Evolutionary conservation across 2,888 invertebrate species (phyloP).

Genomic region (Eupeodes latifasciatus): DNA sequence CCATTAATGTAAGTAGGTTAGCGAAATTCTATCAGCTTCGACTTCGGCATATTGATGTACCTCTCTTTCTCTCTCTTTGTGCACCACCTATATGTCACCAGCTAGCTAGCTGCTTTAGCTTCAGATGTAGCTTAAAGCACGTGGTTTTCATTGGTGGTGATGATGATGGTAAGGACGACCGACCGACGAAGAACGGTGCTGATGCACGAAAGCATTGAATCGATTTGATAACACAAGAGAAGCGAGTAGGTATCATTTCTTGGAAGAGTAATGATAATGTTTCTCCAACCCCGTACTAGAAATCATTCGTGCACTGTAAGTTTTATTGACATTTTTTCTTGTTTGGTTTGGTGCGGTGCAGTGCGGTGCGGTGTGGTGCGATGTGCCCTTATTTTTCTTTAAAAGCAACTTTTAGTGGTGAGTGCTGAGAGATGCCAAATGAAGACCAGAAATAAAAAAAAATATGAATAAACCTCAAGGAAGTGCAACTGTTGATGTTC

Average conservation of each 20-base stretch:
- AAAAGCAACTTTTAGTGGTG: background rate
- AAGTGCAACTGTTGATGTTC: slow-evolving; percentile 46
- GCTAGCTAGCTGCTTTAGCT: background rate
- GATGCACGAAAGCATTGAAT: slow-evolving; percentile 44
- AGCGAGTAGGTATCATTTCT: slow-evolving; percentile 35
- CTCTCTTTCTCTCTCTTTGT: background rate
- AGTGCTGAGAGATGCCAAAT: background rate
- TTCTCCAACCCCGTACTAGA: slow-evolving; percentile 30
- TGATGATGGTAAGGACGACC: slow-evolving; percentile 2
- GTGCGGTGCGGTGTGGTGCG: background rate
- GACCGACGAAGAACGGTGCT: background rate
- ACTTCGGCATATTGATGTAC: slow-evolving; percentile 40
- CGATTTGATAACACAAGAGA: slow-evolving; percentile 47
- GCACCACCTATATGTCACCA: background rate
- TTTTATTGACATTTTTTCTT: slow-evolving; percentile 58
- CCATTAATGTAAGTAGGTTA: slow-evolving; percentile 55
- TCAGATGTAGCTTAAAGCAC: background rate
- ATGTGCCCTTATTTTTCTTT: background rate
- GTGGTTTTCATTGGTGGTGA: background rate
- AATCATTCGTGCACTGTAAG: slow-evolving; percentile 50
- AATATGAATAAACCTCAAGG: background rate
- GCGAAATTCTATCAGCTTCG: slow-evolving; percentile 51
- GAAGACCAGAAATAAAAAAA: background rate
- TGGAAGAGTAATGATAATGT: slow-evolving; percentile 45
- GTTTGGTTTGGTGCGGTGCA: background rate